phyloP scores from a whole-genome alignment of 2,113 vertebrate genomes.

The Pseudonaja textilis region DNA sequence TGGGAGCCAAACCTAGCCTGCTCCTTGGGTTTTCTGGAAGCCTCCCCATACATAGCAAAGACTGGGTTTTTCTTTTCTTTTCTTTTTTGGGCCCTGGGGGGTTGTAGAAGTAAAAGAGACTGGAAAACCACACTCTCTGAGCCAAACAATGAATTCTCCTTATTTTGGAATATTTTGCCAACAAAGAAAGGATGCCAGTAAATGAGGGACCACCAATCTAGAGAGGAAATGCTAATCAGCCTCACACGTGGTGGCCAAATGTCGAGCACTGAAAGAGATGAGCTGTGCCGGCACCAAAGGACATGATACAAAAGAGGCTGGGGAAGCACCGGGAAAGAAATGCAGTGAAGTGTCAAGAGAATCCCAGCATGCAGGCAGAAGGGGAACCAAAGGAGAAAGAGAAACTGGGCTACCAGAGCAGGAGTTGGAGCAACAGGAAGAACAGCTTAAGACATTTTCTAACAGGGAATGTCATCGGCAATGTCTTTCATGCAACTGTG shows the following conservation, averaged over 20 bases:
- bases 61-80: background rate
- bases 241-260: slow-evolving; percentile 30
- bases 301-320: background rate
- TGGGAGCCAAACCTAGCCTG: background rate
- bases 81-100: background rate
- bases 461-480: background rate
- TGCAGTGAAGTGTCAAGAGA: background rate
- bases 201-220: slow-evolving; percentile 31
- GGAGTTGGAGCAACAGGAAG: background rate
- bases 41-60: background rate
- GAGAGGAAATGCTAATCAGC: slow-evolving; percentile 32
- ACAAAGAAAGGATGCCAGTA: slow-evolving; percentile 13
- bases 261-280: slow-evolving; percentile 14
- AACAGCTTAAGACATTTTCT: background rate
- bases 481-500: background rate
- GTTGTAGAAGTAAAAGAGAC: slow-evolving; percentile 3
- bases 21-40: background rate
- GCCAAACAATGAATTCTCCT: slow-evolving; percentile 31
- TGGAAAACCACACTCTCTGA: background rate
- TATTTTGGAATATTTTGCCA: slow-evolving; percentile 21
- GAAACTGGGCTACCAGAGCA: background rate
- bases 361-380: background rate
- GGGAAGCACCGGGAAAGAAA: background rate
- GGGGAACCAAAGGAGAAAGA: background rate
- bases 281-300: background rate